Base-by-base conservation (phyloP, 2,113 vertebrate genomes). In the Trematomus loennbergii region DNA sequence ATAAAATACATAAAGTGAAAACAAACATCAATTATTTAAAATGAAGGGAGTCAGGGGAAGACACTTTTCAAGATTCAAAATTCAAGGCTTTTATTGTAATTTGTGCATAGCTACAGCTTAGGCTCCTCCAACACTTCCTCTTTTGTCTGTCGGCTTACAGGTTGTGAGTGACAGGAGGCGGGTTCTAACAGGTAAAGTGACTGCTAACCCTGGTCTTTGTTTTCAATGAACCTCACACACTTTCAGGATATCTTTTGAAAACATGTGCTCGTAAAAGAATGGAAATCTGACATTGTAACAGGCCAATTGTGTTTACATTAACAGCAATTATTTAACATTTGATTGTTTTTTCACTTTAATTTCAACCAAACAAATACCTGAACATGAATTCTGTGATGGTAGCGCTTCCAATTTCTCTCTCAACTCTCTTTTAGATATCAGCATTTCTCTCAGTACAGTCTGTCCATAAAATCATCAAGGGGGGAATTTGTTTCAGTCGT, bases 401-500 rank as follows among this genome's bases (percentile, higher is more conserved):
- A 22, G 22, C 13, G 22, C 48, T 45, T 25, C 2, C 46, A 49
- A 65, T 17, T 48, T 20, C 10, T 4, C 49, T 43, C 0, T 3
- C 10, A 25, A 57, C 20, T 57, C 36, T 40, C 36, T 9, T 17
- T 82, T 64, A 52, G 63, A 54, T 45, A 12, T 20, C 17, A 57
- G 53, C 36, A 53, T 50, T 18, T 40, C 36, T 60, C 16, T 60
- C 17, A 3, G 3, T 29, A 29, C 36, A 7, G 36, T 66, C 12
- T 43, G 60, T 60, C 36, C 25, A 40, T 77, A 40, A 69, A 53
- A 63, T n/a, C 55, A 59, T 16, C 20, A 12, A 29, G 0, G 3
- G 54, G 57, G 46, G 49, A 55, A 70, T 70, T 54, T 59, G 61
- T 53, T 52, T 29, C 46, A 59, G 49, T 70, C 9, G 13, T 33